Conservation (phyloP, 2,888 invertebrate species). For the Phanerotoma sp. region DNA sequence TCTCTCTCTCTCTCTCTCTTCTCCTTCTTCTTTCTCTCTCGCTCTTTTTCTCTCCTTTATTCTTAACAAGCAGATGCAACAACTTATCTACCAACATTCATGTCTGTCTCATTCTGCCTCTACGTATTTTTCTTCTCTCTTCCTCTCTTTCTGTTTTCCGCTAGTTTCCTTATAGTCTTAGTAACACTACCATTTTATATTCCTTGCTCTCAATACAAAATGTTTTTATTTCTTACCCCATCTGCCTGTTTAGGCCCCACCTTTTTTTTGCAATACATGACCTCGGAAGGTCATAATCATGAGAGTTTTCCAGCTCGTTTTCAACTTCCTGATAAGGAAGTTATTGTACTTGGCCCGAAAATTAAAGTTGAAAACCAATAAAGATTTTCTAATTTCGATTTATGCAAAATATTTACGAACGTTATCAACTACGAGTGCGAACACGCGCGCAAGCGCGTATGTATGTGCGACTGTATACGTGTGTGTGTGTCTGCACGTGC, state of each 20-base stretch:
- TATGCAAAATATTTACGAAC: too few species aligned
- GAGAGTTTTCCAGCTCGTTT: slow-evolving; percentile 14
- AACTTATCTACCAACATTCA: too few species aligned
- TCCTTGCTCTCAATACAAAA: slow-evolving; percentile 26
- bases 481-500: too few species aligned
- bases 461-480: too few species aligned
- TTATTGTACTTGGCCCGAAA: too few species aligned
- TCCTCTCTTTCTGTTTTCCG: slow-evolving; percentile 17
- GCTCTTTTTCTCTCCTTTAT: slow-evolving; percentile 15
- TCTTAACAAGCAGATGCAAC: not conserved
- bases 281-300: slow-evolving; percentile 25
- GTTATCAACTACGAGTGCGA: too few species aligned
- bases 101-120: not conserved
- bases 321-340: not conserved
- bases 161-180: slow-evolving; percentile 23
- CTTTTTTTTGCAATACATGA: slow-evolving; percentile 35
- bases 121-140: slow-evolving; percentile 11
- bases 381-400: not conserved
- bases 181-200: slow-evolving; percentile 28
- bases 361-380: too few species aligned
- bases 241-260: too few species aligned
- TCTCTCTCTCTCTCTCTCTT: slow-evolving; percentile 7
- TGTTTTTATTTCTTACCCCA: slow-evolving; percentile 25
- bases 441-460: too few species aligned
- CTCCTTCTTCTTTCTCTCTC: slow-evolving; percentile 9